Conservation (phyloP, 2,888 invertebrate genomes). For the Andrena dorsata region DNA sequence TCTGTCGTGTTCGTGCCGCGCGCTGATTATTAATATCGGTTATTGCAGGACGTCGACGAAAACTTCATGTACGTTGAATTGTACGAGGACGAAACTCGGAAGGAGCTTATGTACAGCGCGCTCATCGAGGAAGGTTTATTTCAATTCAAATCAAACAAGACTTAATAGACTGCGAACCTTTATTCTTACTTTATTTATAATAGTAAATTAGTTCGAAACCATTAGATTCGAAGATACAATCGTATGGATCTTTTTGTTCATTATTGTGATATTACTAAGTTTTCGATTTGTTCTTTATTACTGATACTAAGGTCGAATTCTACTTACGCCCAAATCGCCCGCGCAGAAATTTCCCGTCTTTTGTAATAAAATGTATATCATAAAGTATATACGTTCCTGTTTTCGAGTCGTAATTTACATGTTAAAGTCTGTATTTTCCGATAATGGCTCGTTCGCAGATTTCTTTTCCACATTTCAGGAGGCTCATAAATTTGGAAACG, state of each 20-base stretch:
- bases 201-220: slow-evolving; percentile 1
- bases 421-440: no score
- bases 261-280: background rate
- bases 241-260: slow-evolving; percentile 11
- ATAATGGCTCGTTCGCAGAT: no score
- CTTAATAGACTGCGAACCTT: slow-evolving; percentile 12
- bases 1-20: background rate
- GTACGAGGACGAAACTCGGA: slow-evolving; percentile 66
- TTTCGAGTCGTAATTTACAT: no score
- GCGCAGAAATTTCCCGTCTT: no score
- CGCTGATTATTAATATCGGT: slow-evolving; percentile 23
- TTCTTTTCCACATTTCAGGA: no score
- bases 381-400: no score
- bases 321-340: no score
- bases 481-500: no score
- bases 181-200: slow-evolving; percentile 15
- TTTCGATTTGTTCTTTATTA: slow-evolving; percentile 7
- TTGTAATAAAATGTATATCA: no score
- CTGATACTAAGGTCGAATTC: no score
- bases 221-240: background rate
- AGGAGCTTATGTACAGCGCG: slow-evolving; percentile 63
- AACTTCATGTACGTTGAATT: slow-evolving; percentile 66
- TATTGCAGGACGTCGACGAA: slow-evolving; percentile 55
- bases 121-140: slow-evolving; percentile 72
- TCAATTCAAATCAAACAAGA: slow-evolving; percentile 3